Evolutionary conservation across 1,140 invertebrate genomes (phyloP), one percentile per base, ranked within the genome.

Genomic region (Trinorchestia longiramus): DNA sequence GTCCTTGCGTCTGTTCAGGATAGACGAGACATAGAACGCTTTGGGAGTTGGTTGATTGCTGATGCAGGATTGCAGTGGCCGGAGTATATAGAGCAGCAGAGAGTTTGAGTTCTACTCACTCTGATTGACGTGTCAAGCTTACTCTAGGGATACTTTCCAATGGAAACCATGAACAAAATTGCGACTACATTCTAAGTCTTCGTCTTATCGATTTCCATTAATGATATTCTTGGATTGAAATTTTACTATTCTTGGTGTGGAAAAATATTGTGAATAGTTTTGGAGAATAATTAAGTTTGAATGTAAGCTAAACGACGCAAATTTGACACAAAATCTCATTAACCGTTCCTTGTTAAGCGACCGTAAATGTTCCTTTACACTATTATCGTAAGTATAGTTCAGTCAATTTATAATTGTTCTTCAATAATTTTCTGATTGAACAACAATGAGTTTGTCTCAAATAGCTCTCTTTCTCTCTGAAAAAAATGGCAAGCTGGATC

Each of bases 11-110:
- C 92, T 94, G 92, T 94, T 94, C 92, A 94, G 43, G 92, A 94
- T 94, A 94, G 92, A 94, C 92, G 92, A 94, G 92, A 94, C 92
- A 47, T 94, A 94, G 43, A 94, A 47, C 92, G 92, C 92, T 94
- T 94, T 94, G 92, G 43, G 92, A 94, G 92, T 94, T 94, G 92
- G 6, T 94, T 94, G 92, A 94, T 94, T 94, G 92, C 92, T 94
- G 92, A 43, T 94, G 92, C 44, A 94, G 92, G 43, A 94, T 94
- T 94, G 44, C 92, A 43, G 92, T 45, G 44, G 92, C 92, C 43
- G 92, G 4, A 41, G 88, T 90, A 43, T 90, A 43, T 42, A 90
- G 88, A 90, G 41, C 88, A 42, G 43, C 88, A 4, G n/a, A 17
- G 41, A 90, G 88, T 43, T 90, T 15, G 88, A 41, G 43, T 43